phyloP scores from a whole-genome alignment of 2,888 invertebrate species.

The Actias luna region DNA sequence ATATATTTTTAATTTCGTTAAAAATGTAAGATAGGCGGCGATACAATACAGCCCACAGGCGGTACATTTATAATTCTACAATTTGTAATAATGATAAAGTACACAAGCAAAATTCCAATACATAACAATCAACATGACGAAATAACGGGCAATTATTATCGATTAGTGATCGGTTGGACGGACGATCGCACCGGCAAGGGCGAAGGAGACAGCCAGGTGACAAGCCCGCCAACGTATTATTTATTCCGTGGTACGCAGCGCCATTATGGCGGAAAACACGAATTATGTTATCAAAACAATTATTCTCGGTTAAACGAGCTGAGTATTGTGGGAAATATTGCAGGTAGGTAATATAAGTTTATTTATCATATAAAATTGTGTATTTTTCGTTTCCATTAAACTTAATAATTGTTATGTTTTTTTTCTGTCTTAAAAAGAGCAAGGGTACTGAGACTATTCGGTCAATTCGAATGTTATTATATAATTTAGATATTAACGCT shows the following conservation, averaged over 20 bases:
- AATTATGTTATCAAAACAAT: slow-evolving; percentile 58
- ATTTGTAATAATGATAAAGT: neutral
- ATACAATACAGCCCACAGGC: too few relatives aligned
- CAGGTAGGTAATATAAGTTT: slow-evolving; percentile 5
- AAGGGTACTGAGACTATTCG: too few relatives aligned
- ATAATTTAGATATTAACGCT: too few relatives aligned
- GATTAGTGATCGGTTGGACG: slow-evolving; percentile 47
- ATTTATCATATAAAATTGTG: neutral
- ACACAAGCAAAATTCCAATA: neutral
- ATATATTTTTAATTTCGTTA: too few relatives aligned
- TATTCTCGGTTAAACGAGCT: slow-evolving; percentile 37
- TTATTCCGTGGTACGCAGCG: slow-evolving; percentile 27
- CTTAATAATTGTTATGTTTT: neutral
- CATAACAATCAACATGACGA: slow-evolving; percentile 39
- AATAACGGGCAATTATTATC: slow-evolving; percentile 41
- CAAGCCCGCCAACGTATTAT: slow-evolving; percentile 17
- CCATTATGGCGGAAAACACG: slow-evolving; percentile 51
- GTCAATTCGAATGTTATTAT: too few relatives aligned
- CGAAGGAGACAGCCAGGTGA: slow-evolving; percentile 24
- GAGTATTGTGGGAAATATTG: slow-evolving; percentile 21
- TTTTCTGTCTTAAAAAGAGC: too few relatives aligned
- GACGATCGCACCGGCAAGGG: slow-evolving; percentile 41
- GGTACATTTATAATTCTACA: neutral
- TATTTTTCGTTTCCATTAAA: neutral
- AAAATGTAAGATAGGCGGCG: too few relatives aligned